A percentile compares a stretch with the other conserved stretches of the same genome.
These are phyloP conservation scores for Spilogale gracilis DNA, from an alignment of 2,113 vertebrate species.

Conservation along the genomic window DNA sequence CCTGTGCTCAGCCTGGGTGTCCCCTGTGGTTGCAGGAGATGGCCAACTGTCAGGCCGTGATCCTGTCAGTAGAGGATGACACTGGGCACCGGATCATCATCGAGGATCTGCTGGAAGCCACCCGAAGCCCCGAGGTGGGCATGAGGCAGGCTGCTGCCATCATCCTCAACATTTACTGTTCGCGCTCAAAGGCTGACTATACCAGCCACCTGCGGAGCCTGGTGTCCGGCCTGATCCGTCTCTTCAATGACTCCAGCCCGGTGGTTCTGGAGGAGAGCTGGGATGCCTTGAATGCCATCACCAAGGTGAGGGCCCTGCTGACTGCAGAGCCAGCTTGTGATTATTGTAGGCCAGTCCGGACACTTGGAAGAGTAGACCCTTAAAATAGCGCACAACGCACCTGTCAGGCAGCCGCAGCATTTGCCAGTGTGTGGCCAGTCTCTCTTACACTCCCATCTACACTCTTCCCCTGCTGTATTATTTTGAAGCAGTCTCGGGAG, in stretches of 20 bases:
- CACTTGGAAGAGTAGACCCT: neutral
- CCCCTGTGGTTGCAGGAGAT: conserved; percentile 91
- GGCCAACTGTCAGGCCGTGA: conserved; percentile 96
- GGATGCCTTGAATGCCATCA: conserved; percentile 98
- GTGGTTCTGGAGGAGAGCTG: conserved; percentile 97
- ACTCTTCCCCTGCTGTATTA: neutral
- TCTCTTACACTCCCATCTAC: neutral
- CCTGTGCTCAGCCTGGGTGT: neutral
- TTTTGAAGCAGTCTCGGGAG: neutral
- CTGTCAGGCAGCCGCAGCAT: accelerated
- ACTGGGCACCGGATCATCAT: conserved; percentile 96
- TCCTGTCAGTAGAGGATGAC: conserved; percentile 97
- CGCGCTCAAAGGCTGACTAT: conserved; percentile 95
- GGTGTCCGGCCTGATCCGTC: conserved; percentile 95
- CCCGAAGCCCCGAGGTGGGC: conserved; percentile 93
- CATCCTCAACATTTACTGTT: conserved; percentile 96
- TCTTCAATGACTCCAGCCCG: conserved; percentile 95
- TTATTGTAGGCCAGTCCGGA: neutral
- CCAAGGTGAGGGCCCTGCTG: conserved; percentile 90
- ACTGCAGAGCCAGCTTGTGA: neutral
- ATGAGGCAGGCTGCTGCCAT: conserved; percentile 95
- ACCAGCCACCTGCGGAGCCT: conserved; percentile 92
- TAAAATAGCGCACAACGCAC: neutral
- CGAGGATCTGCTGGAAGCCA: conserved; percentile 96
- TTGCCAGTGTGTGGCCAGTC: neutral